Evolutionary conservation across 2,113 vertebrate genomes (phyloP).

Genomic region (Plectropomus leopardus): DNA sequence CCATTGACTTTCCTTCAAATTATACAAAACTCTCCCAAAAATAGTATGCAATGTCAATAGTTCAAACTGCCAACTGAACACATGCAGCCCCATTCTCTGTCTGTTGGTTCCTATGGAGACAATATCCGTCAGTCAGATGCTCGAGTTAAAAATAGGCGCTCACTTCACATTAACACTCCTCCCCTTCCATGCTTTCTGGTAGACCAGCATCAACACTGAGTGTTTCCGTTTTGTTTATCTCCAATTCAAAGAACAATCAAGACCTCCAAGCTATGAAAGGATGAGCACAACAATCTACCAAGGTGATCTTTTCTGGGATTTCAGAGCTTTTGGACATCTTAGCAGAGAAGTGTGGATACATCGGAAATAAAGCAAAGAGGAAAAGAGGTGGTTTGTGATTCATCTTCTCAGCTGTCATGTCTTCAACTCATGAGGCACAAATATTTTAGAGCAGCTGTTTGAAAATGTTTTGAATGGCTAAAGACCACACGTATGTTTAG

Average conservation of each 20-base stretch:
- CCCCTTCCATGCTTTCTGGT: slow-evolving; percentile 48
- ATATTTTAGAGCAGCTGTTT: slow-evolving; percentile 5
- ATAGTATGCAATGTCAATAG: neutral
- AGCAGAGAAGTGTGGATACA: neutral
- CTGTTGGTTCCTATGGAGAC: slow-evolving; percentile 82
- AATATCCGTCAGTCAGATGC: slow-evolving; percentile 81
- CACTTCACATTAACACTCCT: slow-evolving; percentile 60
- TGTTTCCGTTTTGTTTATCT: slow-evolving; percentile 5
- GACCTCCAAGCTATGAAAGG: neutral
- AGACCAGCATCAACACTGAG: slow-evolving; percentile 6
- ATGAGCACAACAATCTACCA: neutral
- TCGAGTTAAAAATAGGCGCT: slow-evolving; percentile 81
- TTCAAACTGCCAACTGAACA: neutral
- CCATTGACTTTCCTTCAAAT: slow-evolving; percentile 3
- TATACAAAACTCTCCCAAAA: neutral
- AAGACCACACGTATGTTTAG: neutral
- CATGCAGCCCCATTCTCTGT: slow-evolving; percentile 5
- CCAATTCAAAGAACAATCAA: neutral
- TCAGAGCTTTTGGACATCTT: neutral
- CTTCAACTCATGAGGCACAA: neutral
- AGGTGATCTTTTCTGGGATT: neutral
- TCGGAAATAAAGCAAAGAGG: neutral
- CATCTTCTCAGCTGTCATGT: neutral
- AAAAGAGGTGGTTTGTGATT: neutral
- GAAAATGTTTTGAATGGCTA: slow-evolving; percentile 5